phyloP scores from a whole-genome alignment of 2,888 invertebrate genomes.

The Scaptodrosophila latifasciaeformis region DNA sequence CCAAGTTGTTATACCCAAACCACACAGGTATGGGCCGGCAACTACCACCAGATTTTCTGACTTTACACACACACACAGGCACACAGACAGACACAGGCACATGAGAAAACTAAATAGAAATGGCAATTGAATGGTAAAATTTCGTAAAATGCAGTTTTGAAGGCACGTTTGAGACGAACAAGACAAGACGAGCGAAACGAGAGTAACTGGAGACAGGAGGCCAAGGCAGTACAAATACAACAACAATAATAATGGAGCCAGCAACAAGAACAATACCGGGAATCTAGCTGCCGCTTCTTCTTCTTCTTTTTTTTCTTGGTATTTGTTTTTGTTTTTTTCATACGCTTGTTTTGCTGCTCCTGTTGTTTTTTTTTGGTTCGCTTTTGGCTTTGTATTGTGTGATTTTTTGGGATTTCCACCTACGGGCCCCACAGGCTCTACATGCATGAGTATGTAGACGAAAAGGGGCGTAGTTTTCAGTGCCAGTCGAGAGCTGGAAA shows the following conservation, averaged over 20 bases:
- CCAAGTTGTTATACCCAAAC: too few relatives aligned
- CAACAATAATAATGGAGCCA: constrained; percentile 29
- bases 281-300: neutral
- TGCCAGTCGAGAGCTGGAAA: neutral
- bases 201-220: neutral
- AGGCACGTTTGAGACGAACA: constrained; percentile 49
- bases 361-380: constrained; percentile 28
- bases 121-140: constrained; percentile 65
- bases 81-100: too few relatives aligned
- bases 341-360: neutral
- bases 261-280: constrained; percentile 22
- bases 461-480: neutral
- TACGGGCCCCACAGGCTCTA: too few relatives aligned
- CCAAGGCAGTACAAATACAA: constrained; percentile 30
- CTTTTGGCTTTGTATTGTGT: constrained; percentile 56
- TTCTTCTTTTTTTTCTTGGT: constrained; percentile 20
- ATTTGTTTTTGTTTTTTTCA: constrained; percentile 56
- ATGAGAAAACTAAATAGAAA: constrained; percentile 22
- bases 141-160: constrained; percentile 61
- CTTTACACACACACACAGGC: too few relatives aligned
- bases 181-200: constrained; percentile 15
- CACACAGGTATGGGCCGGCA: too few relatives aligned
- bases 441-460: too few relatives aligned
- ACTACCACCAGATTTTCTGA: too few relatives aligned
- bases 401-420: constrained; percentile 43